Base-by-base conservation (phyloP, 2,113 vertebrate species). In the Gallinago paraguaiae region DNA sequence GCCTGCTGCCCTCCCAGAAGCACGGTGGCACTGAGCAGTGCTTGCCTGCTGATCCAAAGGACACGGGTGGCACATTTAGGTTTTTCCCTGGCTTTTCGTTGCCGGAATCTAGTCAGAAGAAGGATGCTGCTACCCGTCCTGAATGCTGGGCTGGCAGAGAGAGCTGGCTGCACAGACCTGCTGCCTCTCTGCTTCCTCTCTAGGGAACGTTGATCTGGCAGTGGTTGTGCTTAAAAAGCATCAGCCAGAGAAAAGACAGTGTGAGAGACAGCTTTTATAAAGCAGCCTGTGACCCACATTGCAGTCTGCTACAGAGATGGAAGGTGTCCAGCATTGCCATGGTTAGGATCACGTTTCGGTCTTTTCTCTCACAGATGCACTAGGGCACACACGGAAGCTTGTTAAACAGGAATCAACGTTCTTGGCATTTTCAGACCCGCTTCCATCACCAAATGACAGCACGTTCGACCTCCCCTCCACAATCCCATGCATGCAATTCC, bases 401-500 rank as follows among this genome's bases (percentile, higher is more conserved):
- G 10, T 71, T 59, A 24, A 54, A 50, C 31, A 46, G 80, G 63
- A 60, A 68, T 30, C 35, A 27, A 18, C 6, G 22, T 76, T 35
- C 19, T 59, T 68, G 25, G 48, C 0, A 0, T 51, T 86, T 68
- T 86, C 83, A 56, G 84, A 51, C 22, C 61, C 86, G 30, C 35
- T 48, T 69, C 48, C 35, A 35, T 43, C 64, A 64, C 45, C 68
- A 60, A 30, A 46, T n/a, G 43, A 28, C 67, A 82, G 67, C 61
- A 68, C 31, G 15, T 23, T 24, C 6, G 24, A 92, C 65, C 4
- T 15, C 25, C 9, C 39, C 1, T n/a, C 7, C 60, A 17, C 11
- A 23, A 50, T 37, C 17, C 23, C 37, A 41, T 11, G 11, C 0
- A 0, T 51, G 15, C 13, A 68, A 59, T 67, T 78, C 25, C 10